Percentiles rank a stretch among this genome's conserved stretches.
Evolutionary conservation across 2,797 vertebrate species (phyloP).

Genomic region (Gymnocypris eckloni): DNA sequence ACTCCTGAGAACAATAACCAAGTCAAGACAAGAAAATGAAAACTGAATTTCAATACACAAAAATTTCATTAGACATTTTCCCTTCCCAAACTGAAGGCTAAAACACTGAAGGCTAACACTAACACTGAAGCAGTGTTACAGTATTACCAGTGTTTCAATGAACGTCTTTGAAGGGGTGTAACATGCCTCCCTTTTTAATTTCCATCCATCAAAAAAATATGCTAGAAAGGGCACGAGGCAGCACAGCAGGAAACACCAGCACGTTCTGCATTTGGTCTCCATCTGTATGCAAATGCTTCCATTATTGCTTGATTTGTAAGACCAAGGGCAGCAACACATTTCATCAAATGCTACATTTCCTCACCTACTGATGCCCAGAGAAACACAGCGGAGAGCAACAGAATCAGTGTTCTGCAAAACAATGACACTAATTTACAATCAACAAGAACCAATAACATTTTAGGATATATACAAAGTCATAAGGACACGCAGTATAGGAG

Average conservation of each 20-base stretch:
- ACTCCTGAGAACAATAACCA: not conserved
- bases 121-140: not conserved
- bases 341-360: slow-evolving; percentile 39
- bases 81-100: slow-evolving; percentile 3
- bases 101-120: slow-evolving; percentile 15
- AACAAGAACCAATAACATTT: slow-evolving; percentile 9
- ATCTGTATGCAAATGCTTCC: slow-evolving; percentile 54
- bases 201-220: not conserved
- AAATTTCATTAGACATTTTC: not conserved
- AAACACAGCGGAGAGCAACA: slow-evolving; percentile 16
- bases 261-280: slow-evolving; percentile 40
- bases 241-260: slow-evolving; percentile 34
- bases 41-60: not conserved
- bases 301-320: slow-evolving; percentile 50
- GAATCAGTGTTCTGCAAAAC: slow-evolving; percentile 2
- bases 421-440: slow-evolving; percentile 24
- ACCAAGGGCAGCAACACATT: slow-evolving; percentile 36
- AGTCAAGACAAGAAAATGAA: slow-evolving; percentile 16
- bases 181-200: slow-evolving; percentile 21
- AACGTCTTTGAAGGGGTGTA: not conserved
- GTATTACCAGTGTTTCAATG: not conserved
- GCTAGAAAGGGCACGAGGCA: slow-evolving; percentile 27
- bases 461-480: not conserved
- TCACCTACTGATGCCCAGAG: slow-evolving; percentile 8
- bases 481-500: not conserved